Percentiles rank a stretch among this genome's conserved stretches.
Conservation (phyloP, 2,888 invertebrate genomes). For the Macrosoma leucophasiata region DNA sequence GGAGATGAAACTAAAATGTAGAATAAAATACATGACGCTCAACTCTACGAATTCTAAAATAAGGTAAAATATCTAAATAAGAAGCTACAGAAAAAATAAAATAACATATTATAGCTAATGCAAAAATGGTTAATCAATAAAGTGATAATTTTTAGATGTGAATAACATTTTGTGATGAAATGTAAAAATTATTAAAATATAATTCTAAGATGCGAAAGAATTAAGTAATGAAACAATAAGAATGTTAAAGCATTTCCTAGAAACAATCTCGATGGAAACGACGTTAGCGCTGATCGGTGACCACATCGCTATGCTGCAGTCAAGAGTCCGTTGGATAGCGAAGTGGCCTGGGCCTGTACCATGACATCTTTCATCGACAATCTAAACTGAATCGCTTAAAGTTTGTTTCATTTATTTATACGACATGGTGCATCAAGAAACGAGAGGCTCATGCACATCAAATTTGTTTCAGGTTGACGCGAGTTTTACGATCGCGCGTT, state of each 20-base stretch:
- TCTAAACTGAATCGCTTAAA: no score
- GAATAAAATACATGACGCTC: conserved; percentile 56
- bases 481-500: no score
- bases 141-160: no score
- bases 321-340: no score
- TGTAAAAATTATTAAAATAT: conserved; percentile 17
- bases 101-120: conserved; percentile 43
- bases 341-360: no score
- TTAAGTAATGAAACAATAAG: conserved; percentile 33
- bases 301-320: no score
- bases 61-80: conserved; percentile 41
- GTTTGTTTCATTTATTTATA: no score
- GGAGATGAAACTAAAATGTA: conserved; percentile 59
- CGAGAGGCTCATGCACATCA: no score
- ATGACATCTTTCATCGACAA: no score
- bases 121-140: conserved; percentile 33
- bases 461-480: no score
- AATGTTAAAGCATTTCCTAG: conserved; percentile 55
- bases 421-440: no score
- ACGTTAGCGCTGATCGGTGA: conserved; percentile 40
- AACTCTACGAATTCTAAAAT: conserved; percentile 46
- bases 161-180: conserved; percentile 6
- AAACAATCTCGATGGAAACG: conserved; percentile 34
- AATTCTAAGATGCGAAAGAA: conserved; percentile 19
- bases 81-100: conserved; percentile 47